phyloP scores from a whole-genome alignment of 2,797 vertebrate species.

The Chrysocyon brachyurus region DNA sequence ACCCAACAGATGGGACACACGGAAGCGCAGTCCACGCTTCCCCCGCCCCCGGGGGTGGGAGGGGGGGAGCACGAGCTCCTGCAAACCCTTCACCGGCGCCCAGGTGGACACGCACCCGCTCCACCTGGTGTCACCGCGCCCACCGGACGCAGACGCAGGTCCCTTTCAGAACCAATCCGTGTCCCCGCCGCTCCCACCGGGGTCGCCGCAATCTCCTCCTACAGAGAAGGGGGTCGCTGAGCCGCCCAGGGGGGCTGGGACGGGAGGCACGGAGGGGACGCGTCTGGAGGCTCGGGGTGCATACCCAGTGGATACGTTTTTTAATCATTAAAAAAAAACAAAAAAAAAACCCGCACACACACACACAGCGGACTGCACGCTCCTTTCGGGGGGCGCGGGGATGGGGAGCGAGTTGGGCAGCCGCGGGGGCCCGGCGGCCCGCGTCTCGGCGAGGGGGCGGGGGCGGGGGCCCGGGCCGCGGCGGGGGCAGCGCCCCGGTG shows the following conservation, averaged over 20 bases:
- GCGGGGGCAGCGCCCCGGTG: neutral
- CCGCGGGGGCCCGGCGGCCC: neutral
- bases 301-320: neutral
- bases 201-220: neutral
- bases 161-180: neutral
- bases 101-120: neutral
- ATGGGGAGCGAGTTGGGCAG: neutral
- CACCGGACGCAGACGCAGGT: neutral
- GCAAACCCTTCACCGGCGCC: neutral
- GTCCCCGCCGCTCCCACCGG: neutral
- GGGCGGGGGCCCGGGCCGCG: neutral
- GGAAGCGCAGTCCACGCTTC: neutral
- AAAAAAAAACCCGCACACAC: neutral
- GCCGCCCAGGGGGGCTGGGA: neutral
- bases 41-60: neutral
- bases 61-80: neutral
- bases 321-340: neutral
- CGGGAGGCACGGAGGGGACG: neutral
- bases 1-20: constrained; percentile 23
- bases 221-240: neutral
- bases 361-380: neutral
- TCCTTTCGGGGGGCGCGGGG: neutral
- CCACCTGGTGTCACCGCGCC: neutral
- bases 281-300: constrained; percentile 25
- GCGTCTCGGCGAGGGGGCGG: neutral